Percentiles rank a stretch among this genome's conserved stretches.
phyloP scores from a whole-genome alignment of 2,888 invertebrate species.

The Seira sanloemensis region DNA sequence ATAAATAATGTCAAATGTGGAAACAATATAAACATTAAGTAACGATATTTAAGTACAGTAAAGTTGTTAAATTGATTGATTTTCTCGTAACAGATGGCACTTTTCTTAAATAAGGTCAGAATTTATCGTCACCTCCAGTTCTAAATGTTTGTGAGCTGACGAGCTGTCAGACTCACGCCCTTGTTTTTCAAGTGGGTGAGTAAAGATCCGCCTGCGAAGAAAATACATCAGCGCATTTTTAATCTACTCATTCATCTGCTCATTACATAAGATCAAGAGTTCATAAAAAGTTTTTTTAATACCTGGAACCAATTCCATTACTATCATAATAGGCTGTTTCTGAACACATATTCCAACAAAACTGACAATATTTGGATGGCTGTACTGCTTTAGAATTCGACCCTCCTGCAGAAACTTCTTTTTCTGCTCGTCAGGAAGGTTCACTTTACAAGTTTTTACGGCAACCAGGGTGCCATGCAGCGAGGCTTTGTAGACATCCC shows the following conservation, averaged over 20 bases:
- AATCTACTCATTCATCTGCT: neutral
- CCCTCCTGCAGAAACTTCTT: conserved; percentile 97
- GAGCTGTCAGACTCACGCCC: conserved; percentile 81
- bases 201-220: conserved; percentile 86
- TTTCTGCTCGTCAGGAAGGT: conserved; percentile 94
- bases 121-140: conserved; percentile 65
- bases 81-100: neutral
- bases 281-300: neutral
- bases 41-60: neutral
- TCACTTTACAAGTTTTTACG: conserved; percentile 96
- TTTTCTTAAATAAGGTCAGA: conserved; percentile 66
- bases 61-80: neutral
- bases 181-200: conserved; percentile 91
- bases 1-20: neutral
- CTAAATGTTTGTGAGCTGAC: conserved; percentile 85
- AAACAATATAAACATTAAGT: conserved; percentile 9
- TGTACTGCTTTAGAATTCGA: conserved; percentile 91
- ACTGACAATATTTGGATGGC: conserved; percentile 96
- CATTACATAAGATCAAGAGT: neutral
- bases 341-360: conserved; percentile 98
- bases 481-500: conserved; percentile 95
- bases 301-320: conserved; percentile 97
- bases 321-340: conserved; percentile 98
- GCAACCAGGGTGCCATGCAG: conserved; percentile 92
- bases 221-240: neutral